Evolutionary conservation across 2,888 invertebrate species (phyloP).

Genomic region (Dynastes maya): DNA sequence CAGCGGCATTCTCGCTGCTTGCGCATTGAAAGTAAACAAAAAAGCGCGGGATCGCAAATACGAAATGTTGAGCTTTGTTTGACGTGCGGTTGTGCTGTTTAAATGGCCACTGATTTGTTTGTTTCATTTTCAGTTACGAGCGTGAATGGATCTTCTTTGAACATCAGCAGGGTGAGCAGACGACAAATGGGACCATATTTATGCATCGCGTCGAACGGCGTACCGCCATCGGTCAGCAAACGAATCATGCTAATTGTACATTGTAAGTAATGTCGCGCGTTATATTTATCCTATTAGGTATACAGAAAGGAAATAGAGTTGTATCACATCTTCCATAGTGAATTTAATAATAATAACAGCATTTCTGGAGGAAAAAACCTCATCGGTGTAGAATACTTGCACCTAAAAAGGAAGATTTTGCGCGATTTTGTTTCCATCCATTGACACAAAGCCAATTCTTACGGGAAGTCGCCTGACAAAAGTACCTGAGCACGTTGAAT

Average conservation of each 20-base stretch:
- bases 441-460: too few species aligned
- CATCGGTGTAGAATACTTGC: too few species aligned
- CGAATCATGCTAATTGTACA: slow-evolving; percentile 87
- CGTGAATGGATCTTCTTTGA: slow-evolving; percentile 78
- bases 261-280: slow-evolving; percentile 76
- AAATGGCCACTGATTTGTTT: slow-evolving; percentile 17
- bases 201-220: slow-evolving; percentile 86
- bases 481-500: too few species aligned
- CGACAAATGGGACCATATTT: slow-evolving; percentile 85
- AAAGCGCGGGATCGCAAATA: slow-evolving; percentile 3
- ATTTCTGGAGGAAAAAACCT: too few species aligned
- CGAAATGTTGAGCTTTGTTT: slow-evolving; percentile 25
- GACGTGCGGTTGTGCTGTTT: background rate
- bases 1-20: background rate
- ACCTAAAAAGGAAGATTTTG: too few species aligned
- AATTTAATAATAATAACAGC: too few species aligned
- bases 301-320: too few species aligned
- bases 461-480: too few species aligned
- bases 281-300: too few species aligned
- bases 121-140: slow-evolving; percentile 72
- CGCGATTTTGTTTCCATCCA: too few species aligned
- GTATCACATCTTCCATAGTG: too few species aligned
- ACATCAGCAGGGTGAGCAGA: slow-evolving; percentile 79
- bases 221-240: slow-evolving; percentile 86
- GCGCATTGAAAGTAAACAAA: background rate